Percentiles rank a stretch among this genome's conserved stretches.
Evolutionary conservation across 2,888 invertebrate genomes (phyloP).

Genomic region (Hofmannophila pseudospretella): DNA sequence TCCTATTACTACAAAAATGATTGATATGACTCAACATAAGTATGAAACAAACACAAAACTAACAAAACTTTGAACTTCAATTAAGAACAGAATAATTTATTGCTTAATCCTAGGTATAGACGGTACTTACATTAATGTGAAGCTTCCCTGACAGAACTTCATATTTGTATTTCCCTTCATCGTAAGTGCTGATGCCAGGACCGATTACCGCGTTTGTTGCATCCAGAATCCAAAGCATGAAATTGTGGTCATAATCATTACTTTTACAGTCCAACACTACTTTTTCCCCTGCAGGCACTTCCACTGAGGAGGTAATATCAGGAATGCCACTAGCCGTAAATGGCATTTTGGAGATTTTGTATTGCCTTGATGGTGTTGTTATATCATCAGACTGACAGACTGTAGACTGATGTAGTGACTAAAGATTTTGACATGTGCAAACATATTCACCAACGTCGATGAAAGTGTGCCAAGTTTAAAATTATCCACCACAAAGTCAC

Average conservation of each 20-base stretch:
- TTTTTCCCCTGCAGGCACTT: constrained; percentile 78
- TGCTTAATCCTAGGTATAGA: constrained; percentile 42
- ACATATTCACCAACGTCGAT: constrained; percentile 44
- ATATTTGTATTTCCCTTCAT: constrained; percentile 81
- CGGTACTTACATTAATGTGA: constrained; percentile 81
- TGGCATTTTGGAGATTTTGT: constrained; percentile 27
- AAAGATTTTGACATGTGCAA: constrained; percentile 47
- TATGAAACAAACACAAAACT: too few species aligned
- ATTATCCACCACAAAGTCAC: constrained; percentile 61
- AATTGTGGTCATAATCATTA: constrained; percentile 81
- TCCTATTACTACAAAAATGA: too few species aligned
- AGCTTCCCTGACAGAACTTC: constrained; percentile 83
- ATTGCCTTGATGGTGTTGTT: constrained; percentile 28
- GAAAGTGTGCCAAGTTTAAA: constrained; percentile 73
- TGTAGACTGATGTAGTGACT: constrained; percentile 26
- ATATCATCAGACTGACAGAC: constrained; percentile 50
- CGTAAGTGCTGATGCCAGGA: constrained; percentile 75
- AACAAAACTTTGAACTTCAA: too few species aligned
- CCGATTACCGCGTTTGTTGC: constrained; percentile 76
- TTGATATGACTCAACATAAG: too few species aligned
- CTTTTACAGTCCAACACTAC: constrained; percentile 80
- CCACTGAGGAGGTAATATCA: constrained; percentile 42
- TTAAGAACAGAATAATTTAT: constrained; percentile 7
- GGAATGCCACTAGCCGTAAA: constrained; percentile 28
- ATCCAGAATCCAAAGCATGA: constrained; percentile 82